Percentiles rank a stretch among this genome's conserved stretches.
These are phyloP conservation scores for Sarcophaga bullata DNA, from an alignment of 1,140 invertebrate genomes.

Conservation along the genomic window DNA sequence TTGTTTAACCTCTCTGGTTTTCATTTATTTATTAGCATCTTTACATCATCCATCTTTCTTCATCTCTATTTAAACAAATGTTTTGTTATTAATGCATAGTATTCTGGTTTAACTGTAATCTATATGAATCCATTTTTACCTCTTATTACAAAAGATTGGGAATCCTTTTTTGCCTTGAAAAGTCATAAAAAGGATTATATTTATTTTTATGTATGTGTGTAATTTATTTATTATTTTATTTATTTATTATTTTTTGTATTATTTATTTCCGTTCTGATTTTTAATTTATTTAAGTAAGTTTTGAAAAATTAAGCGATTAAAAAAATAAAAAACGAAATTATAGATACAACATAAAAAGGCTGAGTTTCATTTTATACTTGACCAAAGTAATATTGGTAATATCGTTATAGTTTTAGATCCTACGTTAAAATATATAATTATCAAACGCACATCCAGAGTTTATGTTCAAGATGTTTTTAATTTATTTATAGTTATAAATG, in stretches of 20 bases:
- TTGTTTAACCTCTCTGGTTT: neutral
- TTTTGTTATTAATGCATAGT: neutral
- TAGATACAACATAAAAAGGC: neutral
- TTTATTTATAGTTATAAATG: no score
- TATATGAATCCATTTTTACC: slow-evolving; percentile 26
- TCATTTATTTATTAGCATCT: slow-evolving; percentile 7
- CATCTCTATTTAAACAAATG: slow-evolving; percentile 8
- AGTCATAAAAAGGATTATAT: slow-evolving; percentile 5
- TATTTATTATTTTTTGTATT: slow-evolving; percentile 42
- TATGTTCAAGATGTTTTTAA: no score
- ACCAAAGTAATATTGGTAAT: no score
- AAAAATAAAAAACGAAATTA: slow-evolving; percentile 38
- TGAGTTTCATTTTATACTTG: neutral
- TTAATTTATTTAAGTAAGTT: slow-evolving; percentile 40
- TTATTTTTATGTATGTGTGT: slow-evolving; percentile 39
- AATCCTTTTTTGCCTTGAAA: slow-evolving; percentile 7
- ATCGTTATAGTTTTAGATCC: no score
- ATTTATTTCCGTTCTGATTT: slow-evolving; percentile 41
- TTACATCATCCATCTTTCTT: neutral
- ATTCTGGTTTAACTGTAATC: neutral
- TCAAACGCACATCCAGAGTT: no score
- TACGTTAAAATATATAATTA: no score
- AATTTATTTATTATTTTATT: slow-evolving; percentile 42
- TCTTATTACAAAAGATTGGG: neutral
- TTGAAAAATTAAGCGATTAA: slow-evolving; percentile 40